Evolutionary conservation across 2,797 vertebrate genomes (phyloP), one percentile per base, ranked within the genome.

Genomic region (Oophaga sylvatica): DNA sequence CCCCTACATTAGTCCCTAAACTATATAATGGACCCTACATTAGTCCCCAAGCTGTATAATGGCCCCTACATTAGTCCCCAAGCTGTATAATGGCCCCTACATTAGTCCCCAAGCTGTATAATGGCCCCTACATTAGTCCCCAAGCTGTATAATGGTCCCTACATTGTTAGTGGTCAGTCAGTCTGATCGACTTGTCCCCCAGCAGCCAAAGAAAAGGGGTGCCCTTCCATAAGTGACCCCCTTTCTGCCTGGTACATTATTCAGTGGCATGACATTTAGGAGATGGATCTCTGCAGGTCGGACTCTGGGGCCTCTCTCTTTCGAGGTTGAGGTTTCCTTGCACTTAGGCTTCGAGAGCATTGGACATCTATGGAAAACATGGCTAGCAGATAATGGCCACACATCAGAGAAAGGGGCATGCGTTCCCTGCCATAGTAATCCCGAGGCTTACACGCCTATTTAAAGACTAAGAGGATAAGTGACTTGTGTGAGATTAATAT

Each of bases 401-500:
- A 16, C 57, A 53, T 59, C 67, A 57, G 59, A 87, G 70, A 65
- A 76, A 77, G 62, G 20, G 48, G 65, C 63, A 3, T 63, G 67
- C 17, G 16, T 31, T 41, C 76, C 59, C 81, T 62, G 53, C 81
- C 41, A 75, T 53, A 63, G 82, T 84, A 88, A 88, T 84, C 82
- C 77, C 11, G 57, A 35, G 87, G 81, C n/a, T 88, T 80, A 84
- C 76, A 65, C 67, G 62, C 67, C 87, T 88, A 88, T 88, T 88
- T 88, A 84, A 84, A 88, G 87, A 31, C 87, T 88, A 88, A 88
- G 87, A 88, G 87, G 87, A 88, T 88, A 84, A 88, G 48, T 65
- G 79, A 63, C 86, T 87, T 82, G 67, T 56, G 65, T 87, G 45
- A 76, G 73, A 83, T 87, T 83, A 87, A 78, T 81, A 77, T 77